Conservation (phyloP, 2,797 vertebrate genomes). For the Sciurus carolinensis region DNA sequence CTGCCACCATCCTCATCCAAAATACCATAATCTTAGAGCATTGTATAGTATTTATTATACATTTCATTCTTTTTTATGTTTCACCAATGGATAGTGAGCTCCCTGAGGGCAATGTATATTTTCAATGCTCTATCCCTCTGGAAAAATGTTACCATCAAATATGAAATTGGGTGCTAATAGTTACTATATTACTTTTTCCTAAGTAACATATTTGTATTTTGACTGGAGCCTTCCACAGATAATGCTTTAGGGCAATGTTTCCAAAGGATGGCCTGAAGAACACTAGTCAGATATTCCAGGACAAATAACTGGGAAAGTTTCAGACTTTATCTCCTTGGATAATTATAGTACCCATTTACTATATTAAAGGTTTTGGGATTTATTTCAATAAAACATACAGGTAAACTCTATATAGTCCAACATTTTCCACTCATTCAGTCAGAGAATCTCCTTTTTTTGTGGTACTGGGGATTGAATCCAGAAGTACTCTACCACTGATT, state of each 20-base stretch:
- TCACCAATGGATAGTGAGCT: constrained; percentile 26
- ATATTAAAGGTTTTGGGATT: constrained; percentile 10
- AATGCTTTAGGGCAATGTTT: constrained; percentile 45
- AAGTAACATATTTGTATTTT: constrained; percentile 41
- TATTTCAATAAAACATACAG: not conserved
- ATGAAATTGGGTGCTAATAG: constrained; percentile 4
- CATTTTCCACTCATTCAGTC: constrained; percentile 20
- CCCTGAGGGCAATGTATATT: not conserved
- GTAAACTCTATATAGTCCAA: constrained; percentile 6
- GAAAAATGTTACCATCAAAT: constrained; percentile 19
- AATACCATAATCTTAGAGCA: not conserved
- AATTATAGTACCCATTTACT: constrained; percentile 3
- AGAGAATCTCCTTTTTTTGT: not conserved
- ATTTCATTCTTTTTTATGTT: constrained; percentile 48
- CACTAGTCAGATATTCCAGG: not conserved
- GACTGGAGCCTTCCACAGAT: not conserved
- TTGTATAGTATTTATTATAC: constrained; percentile 13
- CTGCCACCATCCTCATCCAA: not conserved
- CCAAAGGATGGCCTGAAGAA: not conserved
- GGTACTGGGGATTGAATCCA: too few relatives aligned
- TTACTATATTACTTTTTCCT: not conserved
- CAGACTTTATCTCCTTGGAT: constrained; percentile 32
- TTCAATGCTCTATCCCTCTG: constrained; percentile 10
- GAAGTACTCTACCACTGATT: too few relatives aligned
- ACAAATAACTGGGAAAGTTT: constrained; percentile 26